A percentile compares a stretch with the other conserved stretches of the same genome.
Evolutionary conservation across 1,140 invertebrate species (phyloP).

Genomic region (Dendroctonus ponderosae): DNA sequence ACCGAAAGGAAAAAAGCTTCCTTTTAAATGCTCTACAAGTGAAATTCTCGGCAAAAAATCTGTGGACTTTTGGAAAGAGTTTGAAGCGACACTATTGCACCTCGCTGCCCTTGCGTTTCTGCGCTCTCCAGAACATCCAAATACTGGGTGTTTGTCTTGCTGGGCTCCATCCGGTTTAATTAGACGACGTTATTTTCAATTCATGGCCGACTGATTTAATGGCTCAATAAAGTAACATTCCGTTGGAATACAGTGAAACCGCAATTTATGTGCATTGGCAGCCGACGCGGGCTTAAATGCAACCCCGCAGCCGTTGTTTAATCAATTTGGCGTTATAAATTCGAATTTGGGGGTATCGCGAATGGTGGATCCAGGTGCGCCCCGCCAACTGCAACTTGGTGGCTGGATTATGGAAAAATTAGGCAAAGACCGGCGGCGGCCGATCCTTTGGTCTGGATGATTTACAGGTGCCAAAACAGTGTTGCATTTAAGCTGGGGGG

Average conservation of each 20-base stretch:
- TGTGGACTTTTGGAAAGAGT: background rate
- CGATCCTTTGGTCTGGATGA: too few relatives aligned
- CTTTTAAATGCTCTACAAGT: background rate
- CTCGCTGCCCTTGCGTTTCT: too few relatives aligned
- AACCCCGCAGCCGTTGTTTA: constrained; percentile 19
- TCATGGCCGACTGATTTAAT: constrained; percentile 3
- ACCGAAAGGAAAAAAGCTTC: background rate
- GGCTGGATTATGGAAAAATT: constrained; percentile 17
- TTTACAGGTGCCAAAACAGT: background rate
- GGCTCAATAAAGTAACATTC: constrained; percentile 13
- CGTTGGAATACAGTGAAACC: constrained; percentile 13
- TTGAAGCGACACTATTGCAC: too few relatives aligned
- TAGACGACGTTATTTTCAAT: background rate
- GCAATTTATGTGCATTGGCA: constrained; percentile 22
- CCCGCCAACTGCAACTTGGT: constrained; percentile 13
- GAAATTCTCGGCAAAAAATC: background rate
- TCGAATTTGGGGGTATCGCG: constrained; percentile 17
- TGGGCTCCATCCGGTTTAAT: background rate
- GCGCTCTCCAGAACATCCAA: background rate
- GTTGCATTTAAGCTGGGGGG: constrained; percentile 5
- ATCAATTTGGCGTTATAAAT: constrained; percentile 28
- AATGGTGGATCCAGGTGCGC: constrained; percentile 12
- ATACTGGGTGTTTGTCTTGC: background rate
- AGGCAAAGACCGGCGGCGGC: background rate
- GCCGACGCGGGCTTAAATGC: constrained; percentile 17